Evolutionary conservation across 1,140 invertebrate genomes (phyloP).

Genomic region (Babylonia areolata): DNA sequence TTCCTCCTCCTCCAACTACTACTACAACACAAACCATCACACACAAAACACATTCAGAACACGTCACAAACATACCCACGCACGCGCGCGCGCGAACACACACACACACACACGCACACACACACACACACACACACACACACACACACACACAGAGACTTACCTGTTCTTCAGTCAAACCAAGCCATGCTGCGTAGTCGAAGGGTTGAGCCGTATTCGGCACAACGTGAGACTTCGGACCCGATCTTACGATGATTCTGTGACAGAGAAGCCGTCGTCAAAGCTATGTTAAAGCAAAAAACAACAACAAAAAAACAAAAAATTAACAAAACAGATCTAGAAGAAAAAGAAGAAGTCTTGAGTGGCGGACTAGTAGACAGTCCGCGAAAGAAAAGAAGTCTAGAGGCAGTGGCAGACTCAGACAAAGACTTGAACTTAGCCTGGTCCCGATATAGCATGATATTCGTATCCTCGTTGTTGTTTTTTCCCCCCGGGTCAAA

Average conservation of each 20-base stretch:
- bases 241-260: neutral
- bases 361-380: no score
- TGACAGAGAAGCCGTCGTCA: neutral
- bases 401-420: no score
- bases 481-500: no score
- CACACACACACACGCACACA: conserved; percentile 8
- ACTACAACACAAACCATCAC: neutral
- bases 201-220: neutral
- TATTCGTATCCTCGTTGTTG: no score
- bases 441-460: no score
- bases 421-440: no score
- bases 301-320: neutral
- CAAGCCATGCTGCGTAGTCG: neutral
- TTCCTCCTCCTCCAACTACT: no score
- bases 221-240: neutral
- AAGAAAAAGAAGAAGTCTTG: no score
- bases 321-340: neutral
- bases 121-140: neutral
- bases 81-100: neutral
- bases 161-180: neutral
- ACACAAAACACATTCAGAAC: neutral
- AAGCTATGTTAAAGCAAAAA: neutral
- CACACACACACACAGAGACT: neutral
- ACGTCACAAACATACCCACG: neutral
- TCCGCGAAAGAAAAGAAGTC: no score